phyloP scores from a whole-genome alignment of 2,113 vertebrate genomes.

The Emydocephalus ijimae region DNA sequence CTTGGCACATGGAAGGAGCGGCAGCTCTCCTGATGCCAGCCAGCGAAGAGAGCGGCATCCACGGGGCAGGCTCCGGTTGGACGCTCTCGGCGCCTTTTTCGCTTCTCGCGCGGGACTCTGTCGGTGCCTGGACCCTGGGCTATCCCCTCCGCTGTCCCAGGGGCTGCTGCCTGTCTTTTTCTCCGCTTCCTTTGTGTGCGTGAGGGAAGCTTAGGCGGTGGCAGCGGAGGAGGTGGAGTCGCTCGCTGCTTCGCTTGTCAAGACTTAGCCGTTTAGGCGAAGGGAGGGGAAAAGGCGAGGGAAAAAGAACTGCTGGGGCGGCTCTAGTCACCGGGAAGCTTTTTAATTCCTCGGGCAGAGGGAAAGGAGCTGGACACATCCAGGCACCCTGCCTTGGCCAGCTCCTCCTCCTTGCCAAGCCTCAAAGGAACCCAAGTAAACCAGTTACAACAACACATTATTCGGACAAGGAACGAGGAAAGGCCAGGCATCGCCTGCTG shows the following conservation, averaged over 20 bases:
- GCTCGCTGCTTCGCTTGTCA: conserved; percentile 47
- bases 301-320: conserved; percentile 34
- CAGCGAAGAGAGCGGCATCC: neutral
- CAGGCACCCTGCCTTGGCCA: conserved; percentile 11
- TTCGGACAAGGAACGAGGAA: neutral
- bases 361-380: conserved; percentile 23
- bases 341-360: conserved; percentile 10
- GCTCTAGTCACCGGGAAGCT: conserved; percentile 28
- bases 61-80: neutral
- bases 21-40: neutral
- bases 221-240: conserved; percentile 47
- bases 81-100: neutral
- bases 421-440: conserved; percentile 49
- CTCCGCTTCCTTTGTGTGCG: conserved; percentile 68
- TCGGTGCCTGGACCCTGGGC: conserved; percentile 37
- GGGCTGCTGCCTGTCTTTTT: conserved; percentile 30
- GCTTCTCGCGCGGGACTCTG: neutral
- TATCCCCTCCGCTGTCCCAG: conserved; percentile 13
- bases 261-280: conserved; percentile 45
- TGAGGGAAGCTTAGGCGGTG: conserved; percentile 29
- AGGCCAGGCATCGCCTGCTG: conserved; percentile 19
- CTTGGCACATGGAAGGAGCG: conserved; percentile 15
- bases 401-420: conserved; percentile 28
- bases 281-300: conserved; percentile 52
- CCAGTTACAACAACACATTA: conserved; percentile 45